These are phyloP conservation scores for Botrylloides violaceus DNA, from an alignment of 23 tunicate species.

Conservation along the genomic window DNA sequence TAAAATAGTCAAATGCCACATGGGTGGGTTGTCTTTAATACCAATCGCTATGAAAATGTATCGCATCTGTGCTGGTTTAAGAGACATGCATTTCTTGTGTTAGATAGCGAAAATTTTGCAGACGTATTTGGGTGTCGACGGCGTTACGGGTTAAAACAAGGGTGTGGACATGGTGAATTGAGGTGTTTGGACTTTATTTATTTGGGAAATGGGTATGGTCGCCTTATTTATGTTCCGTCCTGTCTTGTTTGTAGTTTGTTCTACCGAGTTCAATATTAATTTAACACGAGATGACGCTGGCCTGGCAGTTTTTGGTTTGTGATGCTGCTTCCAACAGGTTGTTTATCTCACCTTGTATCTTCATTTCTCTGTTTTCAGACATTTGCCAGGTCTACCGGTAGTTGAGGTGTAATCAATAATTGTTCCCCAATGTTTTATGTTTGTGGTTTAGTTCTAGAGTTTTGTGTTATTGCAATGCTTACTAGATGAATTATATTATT, in stretches of 20 bases:
- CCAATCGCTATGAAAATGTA: too few relatives aligned
- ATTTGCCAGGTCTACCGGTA: too few relatives aligned
- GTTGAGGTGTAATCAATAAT: background rate
- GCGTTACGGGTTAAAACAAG: too few relatives aligned
- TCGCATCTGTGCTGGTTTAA: too few relatives aligned
- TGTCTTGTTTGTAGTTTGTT: background rate
- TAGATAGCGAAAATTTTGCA: too few relatives aligned
- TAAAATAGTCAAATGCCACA: too few relatives aligned
- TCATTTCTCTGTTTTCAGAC: background rate
- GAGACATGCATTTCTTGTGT: too few relatives aligned
- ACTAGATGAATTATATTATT: background rate
- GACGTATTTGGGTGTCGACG: too few relatives aligned
- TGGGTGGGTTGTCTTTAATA: too few relatives aligned
- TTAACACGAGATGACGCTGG: too few relatives aligned
- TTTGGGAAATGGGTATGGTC: constrained; percentile 1
- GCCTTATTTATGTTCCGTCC: background rate
- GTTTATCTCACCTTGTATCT: background rate
- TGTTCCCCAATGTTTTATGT: background rate
- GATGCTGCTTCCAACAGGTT: too few relatives aligned
- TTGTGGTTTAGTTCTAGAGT: background rate
- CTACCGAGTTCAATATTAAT: background rate
- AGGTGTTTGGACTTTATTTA: background rate
- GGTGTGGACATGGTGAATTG: background rate
- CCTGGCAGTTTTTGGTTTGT: too few relatives aligned
- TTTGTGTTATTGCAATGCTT: background rate